Conservation (phyloP, 2,113 vertebrate species). For the Lynx canadensis region DNA sequence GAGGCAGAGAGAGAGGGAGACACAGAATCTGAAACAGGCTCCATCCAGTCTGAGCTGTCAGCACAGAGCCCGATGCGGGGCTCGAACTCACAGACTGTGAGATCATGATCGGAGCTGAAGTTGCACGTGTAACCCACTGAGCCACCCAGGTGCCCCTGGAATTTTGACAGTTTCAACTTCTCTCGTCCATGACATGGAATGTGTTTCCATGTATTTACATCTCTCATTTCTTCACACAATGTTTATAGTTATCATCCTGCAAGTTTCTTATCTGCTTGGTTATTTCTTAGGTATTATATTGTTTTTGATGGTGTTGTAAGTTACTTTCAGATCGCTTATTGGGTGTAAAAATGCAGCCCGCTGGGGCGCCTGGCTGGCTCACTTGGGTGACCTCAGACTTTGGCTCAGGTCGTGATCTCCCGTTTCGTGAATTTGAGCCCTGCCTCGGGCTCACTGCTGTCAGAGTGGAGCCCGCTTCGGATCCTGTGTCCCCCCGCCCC, state of each 20-base stretch:
- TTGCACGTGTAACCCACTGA: no score
- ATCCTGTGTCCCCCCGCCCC: no score
- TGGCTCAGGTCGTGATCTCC: background rate
- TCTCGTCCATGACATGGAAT: accelerated
- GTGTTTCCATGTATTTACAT: background rate
- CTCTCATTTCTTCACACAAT: background rate
- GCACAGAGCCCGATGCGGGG: no score
- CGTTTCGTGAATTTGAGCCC: background rate
- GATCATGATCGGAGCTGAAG: no score
- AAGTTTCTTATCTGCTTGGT: background rate
- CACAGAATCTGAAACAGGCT: no score
- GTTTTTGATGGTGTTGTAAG: background rate
- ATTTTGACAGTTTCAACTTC: background rate
- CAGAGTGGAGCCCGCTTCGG: no score
- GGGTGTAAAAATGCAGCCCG: background rate
- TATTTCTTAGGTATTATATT: background rate
- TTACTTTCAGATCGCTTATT: no score
- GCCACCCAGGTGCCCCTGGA: no score
- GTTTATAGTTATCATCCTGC: background rate
- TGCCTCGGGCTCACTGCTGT: no score
- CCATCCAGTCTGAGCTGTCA: no score
- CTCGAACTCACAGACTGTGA: no score
- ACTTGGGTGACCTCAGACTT: background rate
- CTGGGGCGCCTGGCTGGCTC: background rate
- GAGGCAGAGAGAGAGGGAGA: no score